Evolutionary conservation across 2,888 invertebrate species (phyloP).

Genomic region (Oeneis ivallda): DNA sequence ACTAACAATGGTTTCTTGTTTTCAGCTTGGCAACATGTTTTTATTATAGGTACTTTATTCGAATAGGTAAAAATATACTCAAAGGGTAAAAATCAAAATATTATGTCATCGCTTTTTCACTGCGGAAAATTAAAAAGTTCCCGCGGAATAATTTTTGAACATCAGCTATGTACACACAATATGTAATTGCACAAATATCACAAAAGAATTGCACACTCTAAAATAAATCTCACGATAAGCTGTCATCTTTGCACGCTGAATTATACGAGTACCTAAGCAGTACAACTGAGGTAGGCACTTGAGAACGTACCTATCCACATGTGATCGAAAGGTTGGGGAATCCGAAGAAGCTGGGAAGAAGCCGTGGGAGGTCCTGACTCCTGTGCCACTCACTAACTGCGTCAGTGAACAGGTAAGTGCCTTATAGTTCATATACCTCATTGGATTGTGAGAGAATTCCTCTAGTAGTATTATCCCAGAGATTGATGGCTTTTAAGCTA

Average conservation of each 20-base stretch:
- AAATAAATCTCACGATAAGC: slow-evolving; percentile 2
- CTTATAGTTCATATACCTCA: neutral
- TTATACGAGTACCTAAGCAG: too few species aligned
- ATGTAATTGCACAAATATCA: too few species aligned
- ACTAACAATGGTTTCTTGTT: too few species aligned
- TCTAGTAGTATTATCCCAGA: neutral
- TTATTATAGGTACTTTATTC: too few species aligned
- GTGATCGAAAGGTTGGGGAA: slow-evolving; percentile 1
- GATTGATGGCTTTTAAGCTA: neutral
- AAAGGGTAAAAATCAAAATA: too few species aligned
- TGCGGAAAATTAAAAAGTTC: too few species aligned
- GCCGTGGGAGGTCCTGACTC: slow-evolving; percentile 13
- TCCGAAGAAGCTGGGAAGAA: slow-evolving; percentile 8
- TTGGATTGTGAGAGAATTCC: slow-evolving; percentile 2
- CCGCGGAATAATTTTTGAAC: too few species aligned
- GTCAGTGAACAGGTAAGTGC: neutral
- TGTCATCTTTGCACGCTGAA: neutral
- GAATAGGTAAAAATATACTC: too few species aligned
- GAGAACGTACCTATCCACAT: neutral
- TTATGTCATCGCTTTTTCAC: too few species aligned
- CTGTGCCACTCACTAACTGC: neutral
- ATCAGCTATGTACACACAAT: too few species aligned
- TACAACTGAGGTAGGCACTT: neutral
- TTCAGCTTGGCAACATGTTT: too few species aligned
- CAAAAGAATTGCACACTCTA: neutral